Conservation (phyloP, 1,140 invertebrate species). For the Lethocerus indicus region DNA sequence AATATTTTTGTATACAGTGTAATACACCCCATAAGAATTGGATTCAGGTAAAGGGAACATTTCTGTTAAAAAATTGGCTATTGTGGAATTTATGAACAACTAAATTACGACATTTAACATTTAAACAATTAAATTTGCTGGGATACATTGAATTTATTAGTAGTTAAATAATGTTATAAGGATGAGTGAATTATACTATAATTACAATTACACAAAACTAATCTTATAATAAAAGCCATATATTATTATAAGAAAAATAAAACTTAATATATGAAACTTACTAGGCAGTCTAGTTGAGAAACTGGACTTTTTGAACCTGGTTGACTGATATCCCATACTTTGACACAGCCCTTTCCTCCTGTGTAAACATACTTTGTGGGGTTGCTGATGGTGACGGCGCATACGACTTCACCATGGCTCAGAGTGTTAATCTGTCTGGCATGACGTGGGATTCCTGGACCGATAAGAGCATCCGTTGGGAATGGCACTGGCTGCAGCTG, state of each 20-base stretch:
- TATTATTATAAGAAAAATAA: not conserved
- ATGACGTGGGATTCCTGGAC: slow-evolving; percentile 73
- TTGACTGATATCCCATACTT: slow-evolving; percentile 67
- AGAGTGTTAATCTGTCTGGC: slow-evolving; percentile 59
- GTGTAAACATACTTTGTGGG: slow-evolving; percentile 71
- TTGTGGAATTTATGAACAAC: no score
- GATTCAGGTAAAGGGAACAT: no score
- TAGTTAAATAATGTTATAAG: not conserved
- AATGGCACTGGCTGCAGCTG: slow-evolving; percentile 65
- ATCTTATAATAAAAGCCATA: not conserved
- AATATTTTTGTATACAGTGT: not conserved
- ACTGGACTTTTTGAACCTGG: slow-evolving; percentile 53
- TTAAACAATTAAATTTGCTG: not conserved
- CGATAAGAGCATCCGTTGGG: slow-evolving; percentile 73
- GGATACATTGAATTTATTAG: not conserved
- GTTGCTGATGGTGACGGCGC: slow-evolving; percentile 71
- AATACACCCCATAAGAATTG: no score
- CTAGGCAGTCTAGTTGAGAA: slow-evolving; percentile 65
- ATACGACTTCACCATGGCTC: slow-evolving; percentile 71
- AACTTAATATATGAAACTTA: slow-evolving; percentile 18
- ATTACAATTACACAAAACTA: not conserved
- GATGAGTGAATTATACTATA: not conserved
- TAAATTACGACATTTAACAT: not conserved
- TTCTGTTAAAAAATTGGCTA: no score
- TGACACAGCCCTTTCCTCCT: slow-evolving; percentile 78